A percentile compares a stretch with the other conserved stretches of the same genome.
Conservation (phyloP, 2,113 vertebrate species). For the Hydrolagus affinis region DNA sequence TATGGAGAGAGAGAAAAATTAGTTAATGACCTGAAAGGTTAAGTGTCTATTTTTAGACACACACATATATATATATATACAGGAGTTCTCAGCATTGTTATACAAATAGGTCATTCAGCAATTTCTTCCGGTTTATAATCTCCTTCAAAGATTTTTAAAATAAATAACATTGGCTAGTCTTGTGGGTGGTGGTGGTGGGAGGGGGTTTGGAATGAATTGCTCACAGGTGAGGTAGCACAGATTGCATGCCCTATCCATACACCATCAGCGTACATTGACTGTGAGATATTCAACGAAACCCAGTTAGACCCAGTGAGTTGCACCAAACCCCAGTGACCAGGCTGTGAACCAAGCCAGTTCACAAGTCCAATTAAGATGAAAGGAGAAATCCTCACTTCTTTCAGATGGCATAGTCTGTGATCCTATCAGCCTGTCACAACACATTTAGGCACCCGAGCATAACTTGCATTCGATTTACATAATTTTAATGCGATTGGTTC, state of each 20-base stretch:
- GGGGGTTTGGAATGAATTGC: constrained; percentile 13
- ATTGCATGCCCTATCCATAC: neutral
- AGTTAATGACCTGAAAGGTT: no score
- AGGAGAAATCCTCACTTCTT: constrained; percentile 26
- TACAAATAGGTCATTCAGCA: neutral
- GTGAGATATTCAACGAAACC: neutral
- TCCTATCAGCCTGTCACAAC: constrained; percentile 27
- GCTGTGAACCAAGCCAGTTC: constrained; percentile 27
- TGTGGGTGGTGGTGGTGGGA: no score
- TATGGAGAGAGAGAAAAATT: no score
- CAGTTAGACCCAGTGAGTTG: neutral
- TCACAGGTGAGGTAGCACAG: constrained; percentile 12
- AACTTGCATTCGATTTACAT: constrained; percentile 20
- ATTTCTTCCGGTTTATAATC: neutral
- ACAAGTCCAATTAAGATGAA: constrained; percentile 34
- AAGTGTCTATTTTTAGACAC: no score
- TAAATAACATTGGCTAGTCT: neutral
- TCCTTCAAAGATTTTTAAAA: constrained; percentile 25
- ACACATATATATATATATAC: no score
- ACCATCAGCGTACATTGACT: neutral
- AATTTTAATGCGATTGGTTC: constrained; percentile 23
- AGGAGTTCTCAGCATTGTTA: no score
- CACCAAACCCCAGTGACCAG: constrained; percentile 28
- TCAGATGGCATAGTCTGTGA: constrained; percentile 31
- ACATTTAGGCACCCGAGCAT: constrained; percentile 17